Conservation (phyloP, 2,888 invertebrate genomes). For the Stramonita haemastoma region DNA sequence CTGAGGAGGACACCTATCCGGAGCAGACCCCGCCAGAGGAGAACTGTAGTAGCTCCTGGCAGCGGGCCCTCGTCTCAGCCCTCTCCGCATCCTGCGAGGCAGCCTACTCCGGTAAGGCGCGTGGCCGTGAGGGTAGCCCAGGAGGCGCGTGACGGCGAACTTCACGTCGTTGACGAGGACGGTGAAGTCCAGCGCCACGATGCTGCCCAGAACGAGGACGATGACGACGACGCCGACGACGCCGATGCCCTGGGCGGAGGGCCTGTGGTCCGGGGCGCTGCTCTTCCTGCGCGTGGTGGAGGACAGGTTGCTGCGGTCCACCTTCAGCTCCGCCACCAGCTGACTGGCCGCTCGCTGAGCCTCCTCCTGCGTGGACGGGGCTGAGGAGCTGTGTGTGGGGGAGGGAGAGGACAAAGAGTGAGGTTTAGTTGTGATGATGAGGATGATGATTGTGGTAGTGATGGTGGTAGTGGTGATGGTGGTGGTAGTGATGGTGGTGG, state of each 20-base stretch:
- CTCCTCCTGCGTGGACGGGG: constrained; percentile 26
- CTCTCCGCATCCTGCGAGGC: neutral
- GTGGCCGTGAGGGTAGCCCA: neutral
- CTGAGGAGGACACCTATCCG: neutral
- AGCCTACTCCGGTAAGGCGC: neutral
- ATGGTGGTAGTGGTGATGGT: neutral
- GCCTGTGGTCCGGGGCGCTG: constrained; percentile 43
- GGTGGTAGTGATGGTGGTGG: neutral
- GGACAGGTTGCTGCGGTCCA: constrained; percentile 38
- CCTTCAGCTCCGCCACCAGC: constrained; percentile 25
- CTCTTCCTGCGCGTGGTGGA: constrained; percentile 37
- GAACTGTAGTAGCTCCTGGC: neutral
- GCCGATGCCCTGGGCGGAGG: constrained; percentile 45
- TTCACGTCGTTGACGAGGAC: constrained; percentile 10
- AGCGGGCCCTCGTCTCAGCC: neutral
- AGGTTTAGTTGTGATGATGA: neutral
- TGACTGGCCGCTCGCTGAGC: constrained; percentile 14
- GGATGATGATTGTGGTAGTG: neutral
- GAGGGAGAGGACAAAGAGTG: too few species aligned
- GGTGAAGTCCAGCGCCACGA: constrained; percentile 19
- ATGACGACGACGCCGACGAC: constrained; percentile 41
- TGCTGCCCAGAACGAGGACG: constrained; percentile 10
- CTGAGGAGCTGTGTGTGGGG: neutral
- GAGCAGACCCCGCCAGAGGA: neutral
- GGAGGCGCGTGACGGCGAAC: neutral